Evolutionary conservation across 2,113 vertebrate species (phyloP).

Genomic region (Nettapus auritus): DNA sequence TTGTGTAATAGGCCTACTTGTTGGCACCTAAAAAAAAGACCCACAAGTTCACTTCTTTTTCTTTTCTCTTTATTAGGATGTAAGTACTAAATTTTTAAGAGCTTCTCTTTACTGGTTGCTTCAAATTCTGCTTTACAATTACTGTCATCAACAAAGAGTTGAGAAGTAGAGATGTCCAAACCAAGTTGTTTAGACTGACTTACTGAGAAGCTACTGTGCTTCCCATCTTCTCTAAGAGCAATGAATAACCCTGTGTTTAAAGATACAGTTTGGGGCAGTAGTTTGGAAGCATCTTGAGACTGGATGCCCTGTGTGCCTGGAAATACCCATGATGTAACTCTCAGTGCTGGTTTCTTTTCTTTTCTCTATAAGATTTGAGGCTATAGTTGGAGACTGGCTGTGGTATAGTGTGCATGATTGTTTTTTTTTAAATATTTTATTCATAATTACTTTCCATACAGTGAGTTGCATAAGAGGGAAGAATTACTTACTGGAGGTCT

Average conservation of each 20-base stretch:
- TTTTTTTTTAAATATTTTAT: not conserved
- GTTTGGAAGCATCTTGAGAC: not conserved
- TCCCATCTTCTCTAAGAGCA: not conserved
- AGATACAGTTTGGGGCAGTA: accelerated
- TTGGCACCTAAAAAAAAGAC: not conserved
- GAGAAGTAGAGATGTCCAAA: not conserved
- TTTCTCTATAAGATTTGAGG: not conserved
- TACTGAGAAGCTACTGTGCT: not conserved
- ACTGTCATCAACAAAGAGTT: not conserved
- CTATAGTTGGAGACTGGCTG: not conserved
- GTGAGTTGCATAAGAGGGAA: not conserved
- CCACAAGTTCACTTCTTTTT: not conserved
- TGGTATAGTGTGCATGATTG: not conserved
- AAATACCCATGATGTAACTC: not conserved
- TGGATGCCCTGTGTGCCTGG: not conserved
- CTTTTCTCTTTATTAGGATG: not conserved
- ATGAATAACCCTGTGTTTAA: not conserved
- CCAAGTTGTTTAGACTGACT: not conserved
- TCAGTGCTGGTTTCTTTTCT: not conserved
- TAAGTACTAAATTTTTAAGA: not conserved
- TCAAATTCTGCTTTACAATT: not conserved
- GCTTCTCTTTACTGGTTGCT: not conserved
- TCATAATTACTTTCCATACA: not conserved
- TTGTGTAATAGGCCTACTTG: not conserved
- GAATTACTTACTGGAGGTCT: not conserved